These are phyloP conservation scores for Nothocercus julius DNA, from an alignment of 2,113 vertebrate genomes.

Conservation along the genomic window DNA sequence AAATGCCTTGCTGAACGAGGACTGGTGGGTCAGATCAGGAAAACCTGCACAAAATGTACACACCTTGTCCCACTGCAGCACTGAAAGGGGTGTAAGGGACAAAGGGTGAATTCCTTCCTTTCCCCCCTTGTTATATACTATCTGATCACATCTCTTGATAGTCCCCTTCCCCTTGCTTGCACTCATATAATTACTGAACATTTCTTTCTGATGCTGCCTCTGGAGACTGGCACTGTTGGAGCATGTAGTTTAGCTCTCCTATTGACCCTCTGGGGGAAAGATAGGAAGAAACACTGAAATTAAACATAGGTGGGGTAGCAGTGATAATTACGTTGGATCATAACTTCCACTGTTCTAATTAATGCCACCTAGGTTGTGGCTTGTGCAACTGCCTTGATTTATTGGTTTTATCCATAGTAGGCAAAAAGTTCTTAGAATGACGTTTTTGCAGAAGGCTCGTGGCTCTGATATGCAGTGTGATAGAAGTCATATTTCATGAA, in stretches of 20 bases:
- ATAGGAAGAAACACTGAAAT: constrained; percentile 56
- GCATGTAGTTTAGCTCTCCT: constrained; percentile 42
- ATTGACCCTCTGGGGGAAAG: constrained; percentile 55
- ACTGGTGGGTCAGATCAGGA: neutral
- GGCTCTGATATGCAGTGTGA: neutral
- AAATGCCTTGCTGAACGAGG: neutral
- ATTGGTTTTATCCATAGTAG: constrained; percentile 52
- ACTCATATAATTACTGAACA: constrained; percentile 31
- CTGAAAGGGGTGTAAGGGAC: neutral
- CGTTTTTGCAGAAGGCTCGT: constrained; percentile 5
- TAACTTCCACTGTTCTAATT: constrained; percentile 67
- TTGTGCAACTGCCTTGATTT: constrained; percentile 74
- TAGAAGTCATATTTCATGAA: constrained; percentile 43
- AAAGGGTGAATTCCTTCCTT: constrained; percentile 24
- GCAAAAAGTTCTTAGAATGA: constrained; percentile 28
- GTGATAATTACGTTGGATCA: constrained; percentile 55
- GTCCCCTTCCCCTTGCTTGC: constrained; percentile 49
- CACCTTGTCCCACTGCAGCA: neutral
- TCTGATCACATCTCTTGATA: constrained; percentile 43
- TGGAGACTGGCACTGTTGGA: constrained; percentile 40
- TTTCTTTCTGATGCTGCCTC: constrained; percentile 15
- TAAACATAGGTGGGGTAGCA: constrained; percentile 64
- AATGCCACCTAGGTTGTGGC: constrained; percentile 68
- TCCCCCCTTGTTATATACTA: neutral
- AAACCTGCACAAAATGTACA: neutral